Percentiles rank a stretch among this genome's conserved stretches.
Conservation (phyloP, 2,797 vertebrate species). For the Odontamblyopus rebecca region DNA sequence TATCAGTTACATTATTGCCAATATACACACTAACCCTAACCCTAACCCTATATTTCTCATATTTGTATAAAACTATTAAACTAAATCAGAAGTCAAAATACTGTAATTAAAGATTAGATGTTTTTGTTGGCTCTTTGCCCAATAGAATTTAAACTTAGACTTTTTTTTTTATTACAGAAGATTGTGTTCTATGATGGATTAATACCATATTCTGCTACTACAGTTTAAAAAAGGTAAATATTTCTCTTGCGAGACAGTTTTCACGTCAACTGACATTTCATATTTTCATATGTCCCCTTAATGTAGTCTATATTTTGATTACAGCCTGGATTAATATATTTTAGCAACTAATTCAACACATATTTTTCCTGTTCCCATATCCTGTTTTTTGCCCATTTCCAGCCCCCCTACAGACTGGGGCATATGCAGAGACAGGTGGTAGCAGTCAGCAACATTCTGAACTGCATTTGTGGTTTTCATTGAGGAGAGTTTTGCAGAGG, state of each 20-base stretch:
- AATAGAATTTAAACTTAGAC: too few species aligned
- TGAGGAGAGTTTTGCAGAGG: conserved; percentile 24
- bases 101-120: neutral
- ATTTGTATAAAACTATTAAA: neutral
- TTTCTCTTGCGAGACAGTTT: neutral
- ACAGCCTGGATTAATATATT: conserved; percentile 31
- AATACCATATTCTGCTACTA: neutral
- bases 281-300: neutral
- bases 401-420: conserved; percentile 15
- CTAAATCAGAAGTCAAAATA: neutral
- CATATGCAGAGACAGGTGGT: conserved; percentile 14
- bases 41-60: neutral
- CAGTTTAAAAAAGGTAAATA: neutral
- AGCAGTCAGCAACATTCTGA: conserved; percentile 25
- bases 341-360: conserved; percentile 32
- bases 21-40: too few species aligned
- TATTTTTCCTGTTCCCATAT: conserved; percentile 29
- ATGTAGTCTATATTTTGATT: neutral
- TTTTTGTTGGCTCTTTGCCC: neutral
- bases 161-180: too few species aligned
- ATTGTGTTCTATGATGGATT: neutral
- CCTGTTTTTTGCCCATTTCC: conserved; percentile 40
- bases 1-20: too few species aligned
- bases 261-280: neutral
- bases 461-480: conserved; percentile 29